Percentiles rank a stretch among this genome's conserved stretches.
Conservation (phyloP, 2,888 invertebrate species). For the Dryocosmus kuriphilus region DNA sequence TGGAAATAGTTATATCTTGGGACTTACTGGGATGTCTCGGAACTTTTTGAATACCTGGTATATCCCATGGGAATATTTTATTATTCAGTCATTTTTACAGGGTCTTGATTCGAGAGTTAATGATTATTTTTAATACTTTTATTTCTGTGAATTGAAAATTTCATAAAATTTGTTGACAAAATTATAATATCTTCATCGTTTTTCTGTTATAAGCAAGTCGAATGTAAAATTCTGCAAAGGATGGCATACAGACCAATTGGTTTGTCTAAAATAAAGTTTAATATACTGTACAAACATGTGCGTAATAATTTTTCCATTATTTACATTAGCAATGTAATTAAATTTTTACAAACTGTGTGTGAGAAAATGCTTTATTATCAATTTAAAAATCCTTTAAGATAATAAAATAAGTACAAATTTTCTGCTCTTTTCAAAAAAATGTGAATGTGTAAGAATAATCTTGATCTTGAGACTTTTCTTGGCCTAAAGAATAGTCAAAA, state of each 20-base stretch:
- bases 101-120: no score
- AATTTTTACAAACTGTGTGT: not conserved
- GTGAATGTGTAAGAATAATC: no score
- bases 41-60: no score
- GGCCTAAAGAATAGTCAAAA: not conserved
- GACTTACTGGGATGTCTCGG: no score
- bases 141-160: no score
- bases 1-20: no score
- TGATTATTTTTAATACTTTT: no score
- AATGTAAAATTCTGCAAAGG: not conserved
- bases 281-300: not conserved
- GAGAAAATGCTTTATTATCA: not conserved
- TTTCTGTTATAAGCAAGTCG: not conserved
- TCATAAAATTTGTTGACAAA: not conserved
- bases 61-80: no score
- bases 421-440: no score
- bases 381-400: not conserved
- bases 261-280: not conserved
- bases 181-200: not conserved
- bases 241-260: not conserved
- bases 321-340: not conserved
- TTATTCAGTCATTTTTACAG: no score
- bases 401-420: no score
- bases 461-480: not conserved
- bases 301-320: not conserved